Percentiles rank a stretch among this genome's conserved stretches.
phyloP scores from a whole-genome alignment of 2,888 invertebrate species.

The Perithous albicinctus region DNA sequence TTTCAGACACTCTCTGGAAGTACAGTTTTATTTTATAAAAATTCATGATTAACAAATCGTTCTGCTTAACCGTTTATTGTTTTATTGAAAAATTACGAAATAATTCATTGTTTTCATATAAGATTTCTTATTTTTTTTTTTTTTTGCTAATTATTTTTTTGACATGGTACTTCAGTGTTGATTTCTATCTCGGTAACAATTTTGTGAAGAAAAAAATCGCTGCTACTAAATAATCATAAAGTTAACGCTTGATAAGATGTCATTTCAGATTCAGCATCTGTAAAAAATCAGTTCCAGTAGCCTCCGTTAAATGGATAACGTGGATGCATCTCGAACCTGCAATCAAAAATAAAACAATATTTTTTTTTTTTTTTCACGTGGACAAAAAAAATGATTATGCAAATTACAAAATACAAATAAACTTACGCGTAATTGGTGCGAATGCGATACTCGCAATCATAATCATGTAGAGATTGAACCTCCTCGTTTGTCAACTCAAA shows the following conservation, averaged over 20 bases:
- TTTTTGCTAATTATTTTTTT: background rate
- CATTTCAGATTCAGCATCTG: background rate
- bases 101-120: background rate
- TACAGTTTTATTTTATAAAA: too few relatives aligned
- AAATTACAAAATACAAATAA: background rate
- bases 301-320: slow-evolving; percentile 7
- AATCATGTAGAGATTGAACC: background rate
- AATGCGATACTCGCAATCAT: slow-evolving; percentile 1
- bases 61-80: too few relatives aligned
- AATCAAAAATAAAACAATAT: background rate
- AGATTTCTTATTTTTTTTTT: background rate
- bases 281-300: slow-evolving; percentile 6
- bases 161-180: background rate
- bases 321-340: slow-evolving; percentile 1
- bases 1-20: too few relatives aligned
- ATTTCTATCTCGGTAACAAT: too few relatives aligned
- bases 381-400: background rate
- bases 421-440: background rate
- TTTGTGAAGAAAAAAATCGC: background rate
- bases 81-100: background rate
- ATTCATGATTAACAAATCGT: too few relatives aligned
- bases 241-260: background rate
- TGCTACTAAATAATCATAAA: background rate
- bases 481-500: slow-evolving; percentile 4
- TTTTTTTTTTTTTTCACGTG: background rate